Percentiles rank a stretch among this genome's conserved stretches.
Conservation (phyloP, 2,888 invertebrate genomes). For the Scelioninae gen. 2 region DNA sequence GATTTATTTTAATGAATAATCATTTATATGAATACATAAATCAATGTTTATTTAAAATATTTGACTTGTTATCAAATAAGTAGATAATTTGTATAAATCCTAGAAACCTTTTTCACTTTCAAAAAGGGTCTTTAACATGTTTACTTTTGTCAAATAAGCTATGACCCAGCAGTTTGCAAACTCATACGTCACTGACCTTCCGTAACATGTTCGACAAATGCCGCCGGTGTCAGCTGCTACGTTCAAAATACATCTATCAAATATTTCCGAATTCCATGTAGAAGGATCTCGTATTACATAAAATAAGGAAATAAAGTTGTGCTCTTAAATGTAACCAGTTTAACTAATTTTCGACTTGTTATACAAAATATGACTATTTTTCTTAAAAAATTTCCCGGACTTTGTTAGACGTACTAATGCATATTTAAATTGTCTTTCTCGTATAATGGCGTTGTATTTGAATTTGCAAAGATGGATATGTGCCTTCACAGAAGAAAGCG, state of each 20-base stretch:
- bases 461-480: conserved; percentile 55
- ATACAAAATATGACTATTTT: too few species aligned
- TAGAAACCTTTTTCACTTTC: neutral
- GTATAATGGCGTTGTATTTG: conserved; percentile 39
- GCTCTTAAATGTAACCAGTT: too few species aligned
- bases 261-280: conserved; percentile 21
- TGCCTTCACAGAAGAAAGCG: conserved; percentile 56
- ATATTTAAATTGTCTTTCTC: conserved; percentile 36
- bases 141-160: conserved; percentile 43
- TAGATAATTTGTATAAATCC: neutral
- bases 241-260: conserved; percentile 27
- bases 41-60: neutral
- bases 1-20: too few species aligned
- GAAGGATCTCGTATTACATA: neutral
- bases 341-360: too few species aligned
- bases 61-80: neutral
- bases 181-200: conserved; percentile 68
- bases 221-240: conserved; percentile 28
- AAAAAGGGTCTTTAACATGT: conserved; percentile 21
- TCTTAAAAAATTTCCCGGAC: too few species aligned
- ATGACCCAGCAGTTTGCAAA: conserved; percentile 56
- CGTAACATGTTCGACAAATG: conserved; percentile 62
- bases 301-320: too few species aligned
- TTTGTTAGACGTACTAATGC: conserved; percentile 15
- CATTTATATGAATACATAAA: neutral